Evolutionary conservation across 1,140 invertebrate species (phyloP).

Genomic region (Lasaia peninsularis): DNA sequence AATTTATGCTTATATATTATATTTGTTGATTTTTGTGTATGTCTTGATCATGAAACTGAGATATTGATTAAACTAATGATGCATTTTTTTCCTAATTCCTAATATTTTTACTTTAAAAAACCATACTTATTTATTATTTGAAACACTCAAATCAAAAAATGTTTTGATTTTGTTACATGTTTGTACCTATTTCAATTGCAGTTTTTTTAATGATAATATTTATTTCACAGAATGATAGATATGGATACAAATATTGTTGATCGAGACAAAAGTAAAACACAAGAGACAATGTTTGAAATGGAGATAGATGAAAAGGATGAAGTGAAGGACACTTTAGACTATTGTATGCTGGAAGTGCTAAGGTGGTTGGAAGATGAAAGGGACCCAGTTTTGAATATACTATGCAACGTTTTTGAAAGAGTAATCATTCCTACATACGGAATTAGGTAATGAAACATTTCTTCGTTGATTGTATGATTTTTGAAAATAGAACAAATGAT

Average conservation of each 20-base stretch:
- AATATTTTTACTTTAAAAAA: no score
- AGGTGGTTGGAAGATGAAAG: slow-evolving; percentile 68
- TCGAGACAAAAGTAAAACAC: slow-evolving; percentile 40
- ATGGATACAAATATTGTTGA: slow-evolving; percentile 68
- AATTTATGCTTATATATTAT: no score
- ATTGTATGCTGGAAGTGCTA: slow-evolving; percentile 69
- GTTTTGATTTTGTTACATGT: no score
- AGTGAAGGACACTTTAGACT: slow-evolving; percentile 56
- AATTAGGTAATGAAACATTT: slow-evolving; percentile 44
- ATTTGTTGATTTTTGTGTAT: no score
- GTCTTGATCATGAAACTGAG: no score
- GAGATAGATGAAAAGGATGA: slow-evolving; percentile 57
- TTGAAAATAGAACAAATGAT: no score
- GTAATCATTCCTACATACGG: slow-evolving; percentile 69
- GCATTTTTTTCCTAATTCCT: no score
- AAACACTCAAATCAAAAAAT: no score
- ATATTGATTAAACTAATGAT: no score
- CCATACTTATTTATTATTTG: no score
- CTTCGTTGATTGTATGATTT: no score
- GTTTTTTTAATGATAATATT: slow-evolving; percentile 4
- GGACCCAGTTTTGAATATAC: slow-evolving; percentile 45
- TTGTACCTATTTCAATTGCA: no score
- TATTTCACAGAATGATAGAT: slow-evolving; percentile 58
- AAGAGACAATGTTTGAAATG: slow-evolving; percentile 63
- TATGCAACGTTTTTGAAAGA: slow-evolving; percentile 69